Conservation (phyloP, 2,797 vertebrate genomes). For the Cossypha caffra region DNA sequence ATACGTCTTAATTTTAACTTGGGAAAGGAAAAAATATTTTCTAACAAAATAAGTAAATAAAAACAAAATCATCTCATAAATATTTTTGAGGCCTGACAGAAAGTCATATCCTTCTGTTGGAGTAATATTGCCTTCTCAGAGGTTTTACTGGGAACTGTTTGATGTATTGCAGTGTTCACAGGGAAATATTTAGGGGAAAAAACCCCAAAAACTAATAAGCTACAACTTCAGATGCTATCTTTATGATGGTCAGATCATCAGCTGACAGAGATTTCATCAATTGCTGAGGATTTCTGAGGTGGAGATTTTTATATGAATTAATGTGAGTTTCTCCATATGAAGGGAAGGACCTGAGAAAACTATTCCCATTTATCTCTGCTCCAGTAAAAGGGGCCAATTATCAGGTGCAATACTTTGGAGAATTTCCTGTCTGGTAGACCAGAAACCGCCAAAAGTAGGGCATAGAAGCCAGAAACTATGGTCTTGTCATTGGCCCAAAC, state of each 20-base stretch:
- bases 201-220: background rate
- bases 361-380: conserved; percentile 67
- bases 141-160: background rate
- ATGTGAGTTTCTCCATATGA: background rate
- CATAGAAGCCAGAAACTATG: conserved; percentile 48
- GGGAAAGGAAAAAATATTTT: background rate
- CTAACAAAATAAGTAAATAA: conserved; percentile 11
- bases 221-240: background rate
- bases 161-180: background rate
- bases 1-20: conserved; percentile 48
- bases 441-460: conserved; percentile 73
- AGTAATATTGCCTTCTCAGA: background rate
- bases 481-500: conserved; percentile 70
- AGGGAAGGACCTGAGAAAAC: conserved; percentile 63
- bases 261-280: background rate
- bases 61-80: background rate
- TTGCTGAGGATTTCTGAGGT: background rate
- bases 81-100: conserved; percentile 19
- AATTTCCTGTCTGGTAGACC: conserved; percentile 76
- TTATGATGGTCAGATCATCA: background rate
- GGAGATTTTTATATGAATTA: background rate
- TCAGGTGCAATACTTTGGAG: conserved; percentile 70
- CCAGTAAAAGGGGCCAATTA: conserved; percentile 76
- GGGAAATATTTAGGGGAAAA: background rate
- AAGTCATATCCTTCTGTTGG: background rate